Evolutionary conservation across 2,797 vertebrate genomes (phyloP), one percentile per base, ranked within the genome.

Genomic region (Pseudochirops cupreus): DNA sequence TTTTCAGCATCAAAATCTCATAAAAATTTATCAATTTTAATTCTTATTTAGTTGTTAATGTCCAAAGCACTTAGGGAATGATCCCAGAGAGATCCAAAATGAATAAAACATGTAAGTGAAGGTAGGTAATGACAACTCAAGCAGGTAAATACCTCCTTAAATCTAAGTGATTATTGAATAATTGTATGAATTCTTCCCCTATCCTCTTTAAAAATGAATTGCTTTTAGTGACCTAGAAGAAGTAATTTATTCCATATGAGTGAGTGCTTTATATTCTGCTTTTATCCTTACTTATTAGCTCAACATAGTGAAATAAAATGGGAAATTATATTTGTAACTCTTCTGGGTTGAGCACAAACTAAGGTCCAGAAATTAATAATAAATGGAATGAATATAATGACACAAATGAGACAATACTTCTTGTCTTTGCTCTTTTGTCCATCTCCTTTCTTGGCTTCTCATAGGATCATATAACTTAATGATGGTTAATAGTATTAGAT

Each of bases 21-120:
- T 74, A 74, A 74, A 74, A 74, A 56, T 94, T 94, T 50, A 94
- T 56, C 59, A 21, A 82, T 95, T 96, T 96, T 91, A 14, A 94
- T 91, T 95, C 95, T 93, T 93, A 74, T 92, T 0, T 94, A 91
- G 59, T 89, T 95, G 53, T 33, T 94, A 92, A 55, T 52, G 50
- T 91, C 67, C 92, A 53, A 95, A 95, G 90, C 56, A 58, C 92
- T 82, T 53, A 21, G 62, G 74, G 53, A 91, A 26, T 18, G 18
- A 12, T 57, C n/a, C 92, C 91, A 33, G 62, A 56, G 67, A 62
- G 90, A 53, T 92, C 62, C 18, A 46, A 31, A 82, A 39, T 82
- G 67, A 82, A 82, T 82, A 39, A 94, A 1, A 92, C 50, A 55
- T 91, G 10, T 28, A 95, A 91, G 6, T 93, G 10, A n/a, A 54